Conservation (phyloP, 2,888 invertebrate genomes). For the Heliconius aoede region DNA sequence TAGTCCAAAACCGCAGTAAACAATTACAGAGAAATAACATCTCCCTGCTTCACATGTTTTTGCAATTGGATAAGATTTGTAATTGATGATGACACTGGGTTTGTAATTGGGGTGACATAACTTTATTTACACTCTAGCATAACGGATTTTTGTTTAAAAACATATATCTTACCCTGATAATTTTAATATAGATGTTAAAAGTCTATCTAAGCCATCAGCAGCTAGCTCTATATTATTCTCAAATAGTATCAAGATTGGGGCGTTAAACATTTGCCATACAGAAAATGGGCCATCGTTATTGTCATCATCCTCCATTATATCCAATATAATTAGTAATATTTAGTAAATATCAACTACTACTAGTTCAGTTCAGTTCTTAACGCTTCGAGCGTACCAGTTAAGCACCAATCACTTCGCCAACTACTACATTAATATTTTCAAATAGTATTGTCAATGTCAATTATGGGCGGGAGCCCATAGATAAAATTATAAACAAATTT, state of each 20-base stretch:
- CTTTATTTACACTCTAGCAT: background rate
- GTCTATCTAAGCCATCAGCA: constrained; percentile 80
- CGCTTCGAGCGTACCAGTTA: too few species aligned
- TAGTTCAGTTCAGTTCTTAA: too few species aligned
- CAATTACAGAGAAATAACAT: too few species aligned
- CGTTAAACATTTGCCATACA: constrained; percentile 87
- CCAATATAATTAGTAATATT: background rate
- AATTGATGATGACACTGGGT: background rate
- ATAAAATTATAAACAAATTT: background rate
- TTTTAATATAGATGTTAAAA: constrained; percentile 85
- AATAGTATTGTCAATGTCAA: constrained; percentile 12
- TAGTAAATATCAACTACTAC: background rate
- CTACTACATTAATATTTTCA: background rate
- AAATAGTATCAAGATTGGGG: constrained; percentile 83
- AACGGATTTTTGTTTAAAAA: background rate
- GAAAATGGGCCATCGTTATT: constrained; percentile 74
- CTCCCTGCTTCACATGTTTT: background rate
- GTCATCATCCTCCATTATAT: constrained; percentile 74
- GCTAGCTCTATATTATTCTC: constrained; percentile 80
- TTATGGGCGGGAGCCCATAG: background rate
- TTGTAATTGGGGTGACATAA: too few species aligned
- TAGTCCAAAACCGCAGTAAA: too few species aligned
- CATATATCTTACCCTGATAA: constrained; percentile 72
- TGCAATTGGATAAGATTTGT: background rate
- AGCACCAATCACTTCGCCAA: too few species aligned